Base-by-base conservation (phyloP, 2,113 vertebrate species). In the Sceloporus tristichus region DNA sequence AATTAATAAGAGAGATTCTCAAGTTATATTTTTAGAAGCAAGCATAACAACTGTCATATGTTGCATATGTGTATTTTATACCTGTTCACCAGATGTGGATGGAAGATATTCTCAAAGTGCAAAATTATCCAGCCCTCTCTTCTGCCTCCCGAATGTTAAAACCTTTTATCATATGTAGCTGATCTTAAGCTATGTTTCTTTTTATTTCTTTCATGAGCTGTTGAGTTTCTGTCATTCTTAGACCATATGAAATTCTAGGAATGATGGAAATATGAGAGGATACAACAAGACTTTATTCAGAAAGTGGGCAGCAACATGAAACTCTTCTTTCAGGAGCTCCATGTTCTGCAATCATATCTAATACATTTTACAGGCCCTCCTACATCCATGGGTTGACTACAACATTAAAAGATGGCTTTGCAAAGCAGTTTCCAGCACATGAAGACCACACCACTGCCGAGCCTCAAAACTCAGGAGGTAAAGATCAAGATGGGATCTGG, bases 11-110 rank as follows among this genome's bases (percentile, higher is more conserved):
- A 34, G 85, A 93, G 89, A 54, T 81, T 92, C 89, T 89, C 25
- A 1, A 90, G 82, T 85, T 83, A 34, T 71, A 87, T 90, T 89
- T 92, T 89, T 0, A 88, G 93, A 91, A 93, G 76, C 18, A 5
- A 85, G 68, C 29, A 14, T 79, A 92, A 86, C 68, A 91, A 87
- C 87, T 90, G 56, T 79, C 79, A 74, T 92, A 90, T 56, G 80
- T 71, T 19, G 56, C 42, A 90, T 48, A 53, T n/a, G 59, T 73
- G 42, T 59, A 85, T 85, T 92, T 91, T 87, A 23, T 89, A 92
- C 94, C 89, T 95, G 94, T 89, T 92, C 91, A 84, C 92, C 94
- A 96, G 89, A 95, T 96, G 92, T 85, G 87, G 74, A 86, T 84
- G 93, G 93, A 89, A 90, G 82, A 91, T 34, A 90, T 86, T 4